phyloP scores from a whole-genome alignment of 2,113 vertebrate species.

The Rhagologus leucostigma region DNA sequence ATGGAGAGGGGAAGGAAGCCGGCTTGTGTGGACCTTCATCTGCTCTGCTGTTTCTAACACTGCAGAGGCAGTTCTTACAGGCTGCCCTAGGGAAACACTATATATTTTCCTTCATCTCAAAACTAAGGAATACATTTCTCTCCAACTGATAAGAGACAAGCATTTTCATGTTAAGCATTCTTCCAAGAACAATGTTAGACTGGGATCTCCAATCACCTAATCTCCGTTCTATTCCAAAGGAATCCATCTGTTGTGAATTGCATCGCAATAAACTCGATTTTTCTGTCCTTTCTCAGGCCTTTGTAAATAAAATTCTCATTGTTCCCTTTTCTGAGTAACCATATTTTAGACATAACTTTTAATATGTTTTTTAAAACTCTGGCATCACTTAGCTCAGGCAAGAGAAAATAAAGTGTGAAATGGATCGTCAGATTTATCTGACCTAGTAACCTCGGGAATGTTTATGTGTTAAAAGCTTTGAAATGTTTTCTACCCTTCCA shows the following conservation, averaged over 20 bases:
- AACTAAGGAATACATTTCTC: neutral
- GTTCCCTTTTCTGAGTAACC: neutral
- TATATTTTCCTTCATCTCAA: neutral
- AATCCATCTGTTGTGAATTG: neutral
- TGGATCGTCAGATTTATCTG: neutral
- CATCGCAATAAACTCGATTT: neutral
- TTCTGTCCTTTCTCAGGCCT: neutral
- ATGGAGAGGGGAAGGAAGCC: neutral
- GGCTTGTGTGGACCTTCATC: neutral
- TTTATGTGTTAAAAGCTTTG: neutral
- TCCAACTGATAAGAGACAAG: neutral
- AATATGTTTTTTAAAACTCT: neutral
- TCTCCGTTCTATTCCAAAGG: neutral
- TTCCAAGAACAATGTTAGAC: neutral
- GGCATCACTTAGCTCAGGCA: neutral
- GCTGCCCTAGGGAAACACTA: neutral
- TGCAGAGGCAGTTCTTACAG: neutral
- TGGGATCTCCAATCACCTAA: neutral
- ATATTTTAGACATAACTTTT: neutral
- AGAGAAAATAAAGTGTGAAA: conserved; percentile 5
- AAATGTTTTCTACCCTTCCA: neutral
- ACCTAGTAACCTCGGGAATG: neutral
- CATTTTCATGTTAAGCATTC: neutral
- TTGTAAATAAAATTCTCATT: neutral
- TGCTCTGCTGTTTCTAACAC: neutral